These are phyloP conservation scores for Promerops cafer DNA, from an alignment of 2,113 vertebrate genomes.

Conservation along the genomic window DNA sequence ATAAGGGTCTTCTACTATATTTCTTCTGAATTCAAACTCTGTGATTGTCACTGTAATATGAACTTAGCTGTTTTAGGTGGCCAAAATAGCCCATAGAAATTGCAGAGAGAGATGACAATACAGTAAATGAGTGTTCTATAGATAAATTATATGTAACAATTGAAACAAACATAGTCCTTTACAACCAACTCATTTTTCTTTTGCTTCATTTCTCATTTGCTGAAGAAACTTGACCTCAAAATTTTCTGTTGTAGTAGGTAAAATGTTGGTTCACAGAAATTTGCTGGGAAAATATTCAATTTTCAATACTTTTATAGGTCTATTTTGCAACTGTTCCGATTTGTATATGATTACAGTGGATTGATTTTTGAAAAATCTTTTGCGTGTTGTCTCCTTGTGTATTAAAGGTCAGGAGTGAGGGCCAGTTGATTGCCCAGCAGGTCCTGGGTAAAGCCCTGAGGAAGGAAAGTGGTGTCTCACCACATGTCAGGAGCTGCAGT, in stretches of 20 bases:
- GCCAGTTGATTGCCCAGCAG: accelerated
- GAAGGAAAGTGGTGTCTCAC: background rate
- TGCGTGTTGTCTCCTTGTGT: background rate
- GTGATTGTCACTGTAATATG: background rate
- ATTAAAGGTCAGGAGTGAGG: background rate
- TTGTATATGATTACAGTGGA: background rate
- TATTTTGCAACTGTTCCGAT: background rate
- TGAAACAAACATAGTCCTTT: background rate
- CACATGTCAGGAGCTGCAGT: background rate
- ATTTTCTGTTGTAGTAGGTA: background rate
- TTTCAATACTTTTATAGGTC: background rate
- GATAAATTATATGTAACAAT: background rate
- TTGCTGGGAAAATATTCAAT: background rate
- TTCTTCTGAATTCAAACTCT: background rate
- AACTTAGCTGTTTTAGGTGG: background rate
- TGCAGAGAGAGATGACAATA: background rate
- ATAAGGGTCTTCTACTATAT: background rate
- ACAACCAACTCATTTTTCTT: background rate
- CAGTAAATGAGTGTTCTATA: background rate
- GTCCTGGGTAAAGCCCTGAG: background rate
- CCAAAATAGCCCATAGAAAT: background rate
- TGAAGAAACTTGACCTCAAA: background rate
- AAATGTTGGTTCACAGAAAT: background rate
- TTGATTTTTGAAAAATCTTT: background rate
- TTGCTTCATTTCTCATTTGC: too few species aligned